Base-by-base conservation (phyloP, 2,797 vertebrate species). In the Poecilia velifera region DNA sequence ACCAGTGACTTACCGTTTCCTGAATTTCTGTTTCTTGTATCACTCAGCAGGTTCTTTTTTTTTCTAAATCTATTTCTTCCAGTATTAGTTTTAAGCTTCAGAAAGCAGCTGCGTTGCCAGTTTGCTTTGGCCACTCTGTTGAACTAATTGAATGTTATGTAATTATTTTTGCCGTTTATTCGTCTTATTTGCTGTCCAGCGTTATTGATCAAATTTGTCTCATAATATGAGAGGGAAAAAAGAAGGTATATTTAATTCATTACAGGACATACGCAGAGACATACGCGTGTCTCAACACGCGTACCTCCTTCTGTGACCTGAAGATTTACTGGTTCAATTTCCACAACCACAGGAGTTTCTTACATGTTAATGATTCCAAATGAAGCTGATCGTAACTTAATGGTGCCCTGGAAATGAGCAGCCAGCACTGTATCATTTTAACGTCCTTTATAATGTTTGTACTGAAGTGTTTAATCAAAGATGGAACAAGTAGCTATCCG, bases 221-320 rank as follows among this genome's bases (percentile, higher is more conserved):
- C 72, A 78, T 39, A 76, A 70, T 59, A 31, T 41, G 72, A 86
- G 72, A 62, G 76, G 78, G 80, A 81, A 83, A 78, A 57, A 31
- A 7, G 13, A 31, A 28, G 74, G 64, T 79, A 72, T 87, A 90
- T 89, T 79, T 80, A 80, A 51, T 83, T 76, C 72, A 57, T 81
- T 31, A 77, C 66, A 34, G 43, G 80, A 89, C 74, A 59, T 80
- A 18, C 28, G 68, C 76, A 18, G 45, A 34, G 28, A 39, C 74
- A 66, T 41, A 34, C 34, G 34, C 18, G 12, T 39, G 14, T 14
- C 31, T 31, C 31, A 31, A 28, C 46, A 76, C 45, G 47, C 72
- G 22, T 31, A 39, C 46, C 18, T 70, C 53, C 9, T 73, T 25
- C 3, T 34, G 8, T 10, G 43, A 71, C 28, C n/a, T 2, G 34